These are phyloP conservation scores for Solea solea DNA, from an alignment of 2,113 vertebrate genomes.

Conservation along the genomic window DNA sequence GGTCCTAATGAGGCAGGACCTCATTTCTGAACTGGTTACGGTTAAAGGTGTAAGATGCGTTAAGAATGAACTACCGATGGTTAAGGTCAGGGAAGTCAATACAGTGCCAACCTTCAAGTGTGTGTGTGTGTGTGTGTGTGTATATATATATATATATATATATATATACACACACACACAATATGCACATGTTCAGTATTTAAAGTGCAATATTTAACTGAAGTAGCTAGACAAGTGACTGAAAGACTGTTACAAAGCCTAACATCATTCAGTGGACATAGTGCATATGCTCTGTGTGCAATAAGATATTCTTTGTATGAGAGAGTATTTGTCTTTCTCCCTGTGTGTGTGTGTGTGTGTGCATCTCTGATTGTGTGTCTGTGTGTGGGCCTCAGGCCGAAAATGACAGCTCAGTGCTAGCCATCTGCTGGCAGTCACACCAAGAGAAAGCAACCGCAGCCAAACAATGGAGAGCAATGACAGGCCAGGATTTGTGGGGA, in stretches of 20 bases:
- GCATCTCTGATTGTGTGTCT: constrained; percentile 35
- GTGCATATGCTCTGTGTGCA: constrained; percentile 77
- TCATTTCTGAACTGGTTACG: too few relatives aligned
- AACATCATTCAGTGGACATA: constrained; percentile 60
- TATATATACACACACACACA: too few relatives aligned
- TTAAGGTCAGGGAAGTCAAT: too few relatives aligned
- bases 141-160: neutral
- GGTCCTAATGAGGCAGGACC: too few relatives aligned
- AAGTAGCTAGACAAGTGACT: constrained; percentile 30
- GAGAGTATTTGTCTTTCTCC: constrained; percentile 38
- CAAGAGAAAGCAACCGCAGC: constrained; percentile 81
- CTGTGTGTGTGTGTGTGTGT: constrained; percentile 38
- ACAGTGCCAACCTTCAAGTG: neutral
- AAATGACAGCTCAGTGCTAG: constrained; percentile 80
- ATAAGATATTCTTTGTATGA: constrained; percentile 71
- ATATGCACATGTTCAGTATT: too few relatives aligned
- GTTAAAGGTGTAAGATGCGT: too few relatives aligned
- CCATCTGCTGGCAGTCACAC: constrained; percentile 85
- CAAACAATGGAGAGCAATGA: constrained; percentile 84
- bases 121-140: constrained; percentile 1
- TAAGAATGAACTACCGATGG: too few relatives aligned
- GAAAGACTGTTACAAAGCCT: constrained; percentile 39
- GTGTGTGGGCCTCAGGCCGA: constrained; percentile 79
- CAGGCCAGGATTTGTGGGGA: constrained; percentile 82
- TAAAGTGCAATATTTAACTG: neutral